Base-by-base conservation (phyloP, 2,113 vertebrate species). In the Arizona elegans region DNA sequence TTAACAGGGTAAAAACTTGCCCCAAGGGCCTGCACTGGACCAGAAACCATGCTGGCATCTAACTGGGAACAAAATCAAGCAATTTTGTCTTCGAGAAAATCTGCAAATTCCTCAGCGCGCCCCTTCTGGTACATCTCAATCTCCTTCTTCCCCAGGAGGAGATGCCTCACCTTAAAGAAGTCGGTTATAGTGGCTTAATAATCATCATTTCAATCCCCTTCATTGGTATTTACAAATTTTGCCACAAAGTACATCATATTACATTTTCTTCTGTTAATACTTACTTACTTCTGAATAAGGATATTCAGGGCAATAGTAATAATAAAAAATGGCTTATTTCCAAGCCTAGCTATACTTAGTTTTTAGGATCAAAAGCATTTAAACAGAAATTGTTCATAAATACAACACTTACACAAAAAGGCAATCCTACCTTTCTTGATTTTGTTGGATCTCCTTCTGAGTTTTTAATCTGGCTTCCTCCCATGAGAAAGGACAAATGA, bases 401-500 rank as follows among this genome's bases (percentile, higher is more conserved):
- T 54, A 19, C 7, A 90, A 11, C 4, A 29, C n/a, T 0, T 89
- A 24, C 55, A 56, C 21, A 89, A 88, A n/a, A 88, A 75, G 90
- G 91, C 58, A 55, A 10, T 92, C 97, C 97, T 89, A 98, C 98
- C 97, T 89, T 47, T 93, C 24, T 0, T 47, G 90, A 86, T 94
- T 65, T 58, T 94, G 94, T 86, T 96, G 97, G 43, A 97, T 93
- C 75, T 98, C 98, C 91, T 97, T 96, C 94, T 98, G 98, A 0
- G 99, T 99, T 93, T 92, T 96, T 85, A 96, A 95, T 53, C 98
- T 95, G 43, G 98, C 98, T 85, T 97, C 96, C 6, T 97, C 97
- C 99, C 99, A 99, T 0, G 96, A 97, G 11, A 97, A 94, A 3
- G 99, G 99, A 0, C 97, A 96, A 2, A 92, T 85, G 26, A 99